phyloP scores from a whole-genome alignment of 2,888 invertebrate genomes.

The Unio pictorum region DNA sequence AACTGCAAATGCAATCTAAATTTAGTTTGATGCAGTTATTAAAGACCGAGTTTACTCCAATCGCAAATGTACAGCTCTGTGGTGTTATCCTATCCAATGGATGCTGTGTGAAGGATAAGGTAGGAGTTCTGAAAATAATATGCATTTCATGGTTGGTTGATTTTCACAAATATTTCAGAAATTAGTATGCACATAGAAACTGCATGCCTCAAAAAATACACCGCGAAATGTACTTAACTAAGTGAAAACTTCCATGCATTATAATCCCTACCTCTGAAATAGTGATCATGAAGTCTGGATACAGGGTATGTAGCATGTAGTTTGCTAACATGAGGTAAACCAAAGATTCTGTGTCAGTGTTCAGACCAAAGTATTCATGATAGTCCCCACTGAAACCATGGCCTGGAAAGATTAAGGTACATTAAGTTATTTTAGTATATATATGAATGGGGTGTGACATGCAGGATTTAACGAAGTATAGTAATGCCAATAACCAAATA shows the following conservation, averaged over 20 bases:
- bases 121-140: no score
- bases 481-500: not conserved
- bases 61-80: no score
- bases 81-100: no score
- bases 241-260: not conserved
- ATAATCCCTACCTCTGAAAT: constrained; percentile 86
- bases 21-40: no score
- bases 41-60: no score
- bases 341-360: constrained; percentile 96
- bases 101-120: no score
- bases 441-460: not conserved
- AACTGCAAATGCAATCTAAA: no score
- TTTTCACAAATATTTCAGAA: no score
- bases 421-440: no score
- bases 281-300: constrained; percentile 81
- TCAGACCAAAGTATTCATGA: constrained; percentile 96
- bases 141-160: no score
- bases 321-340: constrained; percentile 96
- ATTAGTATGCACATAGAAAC: no score
- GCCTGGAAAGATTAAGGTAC: constrained; percentile 45
- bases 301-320: constrained; percentile 85
- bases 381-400: constrained; percentile 82
- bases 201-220: no score
- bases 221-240: not conserved
- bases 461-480: not conserved